Evolutionary conservation across 2,888 invertebrate species (phyloP).

Genomic region (Fragum sueziense): DNA sequence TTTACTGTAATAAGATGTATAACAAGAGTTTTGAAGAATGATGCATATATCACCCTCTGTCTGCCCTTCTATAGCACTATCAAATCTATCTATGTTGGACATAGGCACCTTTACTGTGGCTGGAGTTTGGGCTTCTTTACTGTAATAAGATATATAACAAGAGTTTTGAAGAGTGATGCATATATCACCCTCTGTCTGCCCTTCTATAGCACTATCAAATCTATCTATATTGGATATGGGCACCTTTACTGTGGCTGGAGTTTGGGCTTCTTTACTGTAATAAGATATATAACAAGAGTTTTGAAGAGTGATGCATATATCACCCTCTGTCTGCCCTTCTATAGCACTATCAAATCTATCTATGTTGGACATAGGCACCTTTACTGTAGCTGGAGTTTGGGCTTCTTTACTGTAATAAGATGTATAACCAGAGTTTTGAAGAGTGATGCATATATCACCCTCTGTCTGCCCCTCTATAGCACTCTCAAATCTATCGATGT

Average conservation of each 20-base stretch:
- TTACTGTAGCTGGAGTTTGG: conserved; percentile 43
- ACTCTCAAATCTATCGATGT: conserved; percentile 60
- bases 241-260: conserved; percentile 43
- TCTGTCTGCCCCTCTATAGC: conserved; percentile 60
- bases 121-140: conserved; percentile 33
- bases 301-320: neutral
- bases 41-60: conserved; percentile 60
- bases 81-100: conserved; percentile 52
- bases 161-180: too few species aligned
- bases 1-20: neutral
- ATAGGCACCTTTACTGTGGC: conserved; percentile 43
- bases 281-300: neutral
- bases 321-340: conserved; percentile 60
- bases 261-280: conserved; percentile 22
- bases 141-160: too few species aligned
- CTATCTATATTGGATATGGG: conserved; percentile 35
- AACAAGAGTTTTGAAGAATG: neutral
- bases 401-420: conserved; percentile 28
- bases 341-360: conserved; percentile 64
- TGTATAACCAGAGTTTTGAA: too few species aligned
- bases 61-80: conserved; percentile 61
- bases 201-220: conserved; percentile 63
- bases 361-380: conserved; percentile 23
- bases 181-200: conserved; percentile 60
- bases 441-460: too few species aligned